A percentile compares a stretch with the other conserved stretches of the same genome.
These are phyloP conservation scores for Theretra japonica DNA, from an alignment of 2,888 invertebrate species.

Conservation along the genomic window DNA sequence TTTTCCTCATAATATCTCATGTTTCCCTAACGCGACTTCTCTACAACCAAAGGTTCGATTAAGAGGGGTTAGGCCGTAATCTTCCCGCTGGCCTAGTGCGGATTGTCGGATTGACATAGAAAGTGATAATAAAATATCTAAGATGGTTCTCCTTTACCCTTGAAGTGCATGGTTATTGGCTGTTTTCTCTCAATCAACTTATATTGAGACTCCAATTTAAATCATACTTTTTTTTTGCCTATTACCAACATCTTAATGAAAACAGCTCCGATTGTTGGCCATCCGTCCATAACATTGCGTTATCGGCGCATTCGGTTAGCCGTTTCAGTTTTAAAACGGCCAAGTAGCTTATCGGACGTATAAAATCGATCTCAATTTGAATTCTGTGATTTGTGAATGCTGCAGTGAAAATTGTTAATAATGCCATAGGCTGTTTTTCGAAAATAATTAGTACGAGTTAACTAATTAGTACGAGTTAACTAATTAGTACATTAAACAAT, in stretches of 20 bases:
- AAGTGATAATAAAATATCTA: too few species aligned
- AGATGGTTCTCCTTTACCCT: too few species aligned
- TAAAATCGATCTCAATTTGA: neutral
- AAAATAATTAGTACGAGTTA: too few species aligned
- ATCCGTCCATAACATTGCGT: constrained; percentile 53
- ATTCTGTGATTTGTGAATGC: neutral
- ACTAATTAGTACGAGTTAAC: too few species aligned
- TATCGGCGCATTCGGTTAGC: constrained; percentile 45
- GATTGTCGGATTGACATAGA: neutral
- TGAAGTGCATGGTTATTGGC: too few species aligned
- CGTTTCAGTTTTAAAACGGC: constrained; percentile 24
- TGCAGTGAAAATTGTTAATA: constrained; percentile 1
- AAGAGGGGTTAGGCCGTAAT: too few species aligned
- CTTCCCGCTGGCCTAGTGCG: too few species aligned
- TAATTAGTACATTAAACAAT: too few species aligned
- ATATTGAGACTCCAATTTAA: neutral
- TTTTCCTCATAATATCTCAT: too few species aligned
- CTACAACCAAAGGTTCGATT: too few species aligned
- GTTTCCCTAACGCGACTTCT: too few species aligned
- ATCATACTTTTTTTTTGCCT: neutral
- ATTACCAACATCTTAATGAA: constrained; percentile 5
- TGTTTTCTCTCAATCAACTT: neutral
- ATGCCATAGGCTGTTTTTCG: neutral
- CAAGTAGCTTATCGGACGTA: constrained; percentile 24
- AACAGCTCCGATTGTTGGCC: constrained; percentile 49